These are phyloP conservation scores for Pseudomyrmex concolor DNA, from an alignment of 1,140 invertebrate genomes.

Conservation along the genomic window DNA sequence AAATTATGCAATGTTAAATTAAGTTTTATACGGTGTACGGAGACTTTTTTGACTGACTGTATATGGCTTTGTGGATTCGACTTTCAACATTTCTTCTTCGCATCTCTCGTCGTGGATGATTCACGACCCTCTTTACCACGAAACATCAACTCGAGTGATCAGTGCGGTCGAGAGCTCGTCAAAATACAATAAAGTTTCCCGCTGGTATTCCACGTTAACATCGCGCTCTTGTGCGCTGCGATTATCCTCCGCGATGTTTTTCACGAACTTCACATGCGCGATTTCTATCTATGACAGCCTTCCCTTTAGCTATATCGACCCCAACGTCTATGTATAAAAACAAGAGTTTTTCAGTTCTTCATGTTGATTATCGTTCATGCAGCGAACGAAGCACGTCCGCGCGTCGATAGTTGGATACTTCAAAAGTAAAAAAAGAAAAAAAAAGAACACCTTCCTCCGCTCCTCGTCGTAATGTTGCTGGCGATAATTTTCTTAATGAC, in stretches of 20 bases:
- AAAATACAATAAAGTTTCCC: constrained; percentile 41
- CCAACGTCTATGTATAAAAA: constrained; percentile 7
- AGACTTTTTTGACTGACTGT: too few species aligned
- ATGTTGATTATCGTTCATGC: constrained; percentile 1
- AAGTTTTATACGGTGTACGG: too few species aligned
- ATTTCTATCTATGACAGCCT: constrained; percentile 31
- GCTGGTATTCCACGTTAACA: background rate
- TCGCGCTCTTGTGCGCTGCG: background rate
- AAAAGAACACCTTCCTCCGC: background rate
- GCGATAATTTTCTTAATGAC: constrained; percentile 7
- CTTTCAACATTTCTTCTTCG: background rate
- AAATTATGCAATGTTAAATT: too few species aligned
- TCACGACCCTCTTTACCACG: constrained; percentile 14
- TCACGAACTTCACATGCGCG: background rate
- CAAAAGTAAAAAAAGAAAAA: background rate
- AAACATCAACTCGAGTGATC: background rate
- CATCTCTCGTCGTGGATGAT: constrained; percentile 15
- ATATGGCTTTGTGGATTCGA: too few species aligned
- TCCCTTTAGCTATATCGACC: background rate
- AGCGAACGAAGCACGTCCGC: background rate
- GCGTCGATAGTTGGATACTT: background rate
- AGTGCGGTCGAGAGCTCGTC: background rate
- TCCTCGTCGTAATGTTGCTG: background rate
- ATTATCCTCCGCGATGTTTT: background rate
- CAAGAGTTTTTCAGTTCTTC: background rate